Conservation (phyloP, 1,140 invertebrate genomes). For the Heliconius melpomene region DNA sequence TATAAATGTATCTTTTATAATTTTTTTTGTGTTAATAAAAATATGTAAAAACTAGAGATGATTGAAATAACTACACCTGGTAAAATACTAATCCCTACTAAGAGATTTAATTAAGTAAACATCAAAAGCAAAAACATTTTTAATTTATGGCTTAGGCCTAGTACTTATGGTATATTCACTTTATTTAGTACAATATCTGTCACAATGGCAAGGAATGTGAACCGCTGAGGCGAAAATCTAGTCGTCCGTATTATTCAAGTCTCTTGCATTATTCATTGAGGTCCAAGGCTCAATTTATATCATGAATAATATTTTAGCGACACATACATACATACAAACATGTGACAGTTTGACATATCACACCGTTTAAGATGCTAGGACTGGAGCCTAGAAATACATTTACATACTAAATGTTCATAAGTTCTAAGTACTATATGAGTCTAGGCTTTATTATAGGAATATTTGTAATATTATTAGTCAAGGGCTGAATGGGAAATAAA, state of each 20-base stretch:
- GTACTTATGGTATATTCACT: not conserved
- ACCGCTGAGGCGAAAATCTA: not conserved
- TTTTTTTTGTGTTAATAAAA: too few relatives aligned
- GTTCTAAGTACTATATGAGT: not conserved
- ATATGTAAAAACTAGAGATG: too few relatives aligned
- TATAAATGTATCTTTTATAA: too few relatives aligned
- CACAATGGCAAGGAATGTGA: not conserved
- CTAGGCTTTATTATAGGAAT: too few relatives aligned
- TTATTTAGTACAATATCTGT: conserved; percentile 4
- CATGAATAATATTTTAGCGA: conserved; percentile 13
- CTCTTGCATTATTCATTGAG: conserved; percentile 13
- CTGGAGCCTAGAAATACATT: not conserved
- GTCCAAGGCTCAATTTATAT: conserved; percentile 12
- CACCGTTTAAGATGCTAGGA: not conserved
- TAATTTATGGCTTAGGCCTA: not conserved
- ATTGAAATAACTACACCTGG: too few relatives aligned
- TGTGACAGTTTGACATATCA: conserved; percentile 12
- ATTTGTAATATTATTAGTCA: too few relatives aligned
- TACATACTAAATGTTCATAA: not conserved
- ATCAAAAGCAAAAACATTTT: not conserved
- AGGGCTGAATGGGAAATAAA: too few relatives aligned
- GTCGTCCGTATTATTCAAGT: not conserved
- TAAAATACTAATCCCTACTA: too few relatives aligned
- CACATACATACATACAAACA: not conserved
- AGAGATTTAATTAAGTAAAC: too few relatives aligned